Percentiles rank a stretch among this genome's conserved stretches.
phyloP scores from a whole-genome alignment of 2,113 vertebrate genomes.

The Prolemur simus region DNA sequence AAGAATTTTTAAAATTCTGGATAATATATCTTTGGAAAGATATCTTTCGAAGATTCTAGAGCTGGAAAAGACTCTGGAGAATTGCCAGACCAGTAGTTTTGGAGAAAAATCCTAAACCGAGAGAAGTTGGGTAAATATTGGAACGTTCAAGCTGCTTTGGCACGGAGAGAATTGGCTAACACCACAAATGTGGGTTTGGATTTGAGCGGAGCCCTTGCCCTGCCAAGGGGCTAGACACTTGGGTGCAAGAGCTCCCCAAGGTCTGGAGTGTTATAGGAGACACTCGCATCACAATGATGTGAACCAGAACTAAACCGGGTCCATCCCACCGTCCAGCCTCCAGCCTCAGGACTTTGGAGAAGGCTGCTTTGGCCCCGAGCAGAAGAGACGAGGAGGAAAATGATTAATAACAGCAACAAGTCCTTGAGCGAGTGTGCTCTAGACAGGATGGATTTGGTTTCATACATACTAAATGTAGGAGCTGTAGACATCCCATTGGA shows the following conservation, averaged over 20 bases:
- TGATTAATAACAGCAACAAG: background rate
- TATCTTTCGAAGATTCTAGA: background rate
- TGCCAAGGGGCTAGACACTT: background rate
- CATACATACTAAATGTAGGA: accelerated
- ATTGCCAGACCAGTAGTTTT: background rate
- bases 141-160: too few relatives aligned
- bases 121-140: background rate
- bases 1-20: background rate
- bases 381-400: background rate
- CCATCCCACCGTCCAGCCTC: too few relatives aligned
- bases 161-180: background rate
- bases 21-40: background rate
- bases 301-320: background rate
- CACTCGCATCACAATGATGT: accelerated
- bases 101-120: background rate
- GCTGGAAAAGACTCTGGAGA: too few relatives aligned
- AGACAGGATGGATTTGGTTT: too few relatives aligned
- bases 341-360: background rate
- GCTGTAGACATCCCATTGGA: background rate
- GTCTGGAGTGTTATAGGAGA: background rate
- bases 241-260: background rate
- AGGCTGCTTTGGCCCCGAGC: background rate
- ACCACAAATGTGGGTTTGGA: background rate
- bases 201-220: background rate
- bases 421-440: background rate